phyloP scores from a whole-genome alignment of 2,888 invertebrate genomes.

The Thera britannica region DNA sequence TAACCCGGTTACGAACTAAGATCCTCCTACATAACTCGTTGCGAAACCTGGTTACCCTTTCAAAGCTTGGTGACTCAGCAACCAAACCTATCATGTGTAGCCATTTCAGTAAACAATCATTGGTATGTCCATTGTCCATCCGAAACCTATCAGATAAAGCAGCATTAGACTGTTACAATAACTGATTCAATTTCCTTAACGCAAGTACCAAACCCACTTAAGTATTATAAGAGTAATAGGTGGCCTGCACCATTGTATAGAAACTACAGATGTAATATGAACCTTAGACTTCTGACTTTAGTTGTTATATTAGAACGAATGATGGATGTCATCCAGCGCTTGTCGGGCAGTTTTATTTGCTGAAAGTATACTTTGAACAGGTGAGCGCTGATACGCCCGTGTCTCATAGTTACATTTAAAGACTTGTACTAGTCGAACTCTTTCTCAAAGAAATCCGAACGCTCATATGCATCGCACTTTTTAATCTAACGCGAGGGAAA shows the following conservation, averaged over 20 bases:
- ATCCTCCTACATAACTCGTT: too few species aligned
- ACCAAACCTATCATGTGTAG: slow-evolving; percentile 31
- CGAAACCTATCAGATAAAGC: slow-evolving; percentile 78
- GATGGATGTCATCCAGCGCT: neutral
- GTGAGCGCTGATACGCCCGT: neutral
- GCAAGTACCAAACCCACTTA: slow-evolving; percentile 82
- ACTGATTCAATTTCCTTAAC: slow-evolving; percentile 83
- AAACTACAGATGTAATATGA: slow-evolving; percentile 2
- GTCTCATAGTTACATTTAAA: too few species aligned
- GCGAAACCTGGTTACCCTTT: neutral
- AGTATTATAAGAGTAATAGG: slow-evolving; percentile 80
- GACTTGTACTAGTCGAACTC: too few species aligned
- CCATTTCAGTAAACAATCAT: slow-evolving; percentile 67
- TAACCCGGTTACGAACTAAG: too few species aligned
- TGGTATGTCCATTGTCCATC: slow-evolving; percentile 72
- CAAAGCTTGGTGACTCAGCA: slow-evolving; percentile 3
- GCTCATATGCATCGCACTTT: too few species aligned
- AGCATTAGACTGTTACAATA: slow-evolving; percentile 80
- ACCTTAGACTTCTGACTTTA: slow-evolving; percentile 8
- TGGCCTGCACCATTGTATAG: slow-evolving; percentile 7
- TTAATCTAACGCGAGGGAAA: too few species aligned
- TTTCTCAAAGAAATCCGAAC: too few species aligned
- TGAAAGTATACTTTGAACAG: neutral
- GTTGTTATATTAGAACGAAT: neutral
- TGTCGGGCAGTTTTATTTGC: neutral